Evolutionary conservation across 2,113 vertebrate genomes (phyloP), one percentile per base, ranked within the genome.

Genomic region (Thomomys bottae): DNA sequence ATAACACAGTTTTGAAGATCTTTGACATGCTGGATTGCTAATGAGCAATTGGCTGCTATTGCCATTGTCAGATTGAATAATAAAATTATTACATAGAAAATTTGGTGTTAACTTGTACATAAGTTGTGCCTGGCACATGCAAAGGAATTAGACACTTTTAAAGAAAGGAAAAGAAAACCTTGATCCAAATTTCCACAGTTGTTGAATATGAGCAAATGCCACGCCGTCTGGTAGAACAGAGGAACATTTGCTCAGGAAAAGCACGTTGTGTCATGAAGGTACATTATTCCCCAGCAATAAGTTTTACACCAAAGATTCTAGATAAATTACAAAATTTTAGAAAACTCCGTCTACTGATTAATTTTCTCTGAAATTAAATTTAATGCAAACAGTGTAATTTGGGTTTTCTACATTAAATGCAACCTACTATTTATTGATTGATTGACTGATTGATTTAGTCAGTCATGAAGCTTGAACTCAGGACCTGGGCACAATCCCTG

Each of bases 161-260:
- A 94, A 88, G 61, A 45, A 87, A 87, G 85, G 14, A 93, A 54
- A 42, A 93, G 54, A 87, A 61, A 94, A 92, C 82, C 87, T 92
- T 81, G 26, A 79, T 92, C 93, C 93, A 95, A 96, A 86, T 92
- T 92, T 86, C 68, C 70, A 45, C 66, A 87, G 96, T 89, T 90
- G 89, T 95, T 77, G 84, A 96, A 96, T 96, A 70, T 91, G 95
- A 97, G 92, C 96, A 97, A 97, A 97, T 45, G 92, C 94, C 96
- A 96, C 95, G 95, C 96, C 97, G 93, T 97, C 97, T 97, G 97
- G 96, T 95, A 95, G 93, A 83, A 89, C 26, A 92, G 78, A 96
- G 68, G 82, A 92, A 96, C 94, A 97, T 97, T 95, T 92, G 87
- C 94, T 96, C 64, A 85, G 61, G 72, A 95, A 93, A 94, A 94